A percentile compares a stretch with the other conserved stretches of the same genome.
phyloP scores from a whole-genome alignment of 1,140 invertebrate genomes.

The Augochlora pura region DNA sequence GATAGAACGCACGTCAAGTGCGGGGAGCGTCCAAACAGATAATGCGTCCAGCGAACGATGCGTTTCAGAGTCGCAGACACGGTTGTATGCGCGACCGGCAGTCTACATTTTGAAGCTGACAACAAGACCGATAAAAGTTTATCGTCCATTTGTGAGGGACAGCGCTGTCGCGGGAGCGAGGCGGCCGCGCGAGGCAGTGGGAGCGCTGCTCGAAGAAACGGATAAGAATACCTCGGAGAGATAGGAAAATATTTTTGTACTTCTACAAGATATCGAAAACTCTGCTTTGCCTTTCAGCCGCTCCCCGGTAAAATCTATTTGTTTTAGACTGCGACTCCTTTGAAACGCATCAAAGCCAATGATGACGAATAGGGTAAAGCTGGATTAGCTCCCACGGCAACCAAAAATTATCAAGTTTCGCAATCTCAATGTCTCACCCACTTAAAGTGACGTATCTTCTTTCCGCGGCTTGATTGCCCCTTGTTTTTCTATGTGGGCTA shows the following conservation, averaged over 20 bases:
- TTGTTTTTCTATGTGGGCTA: neutral
- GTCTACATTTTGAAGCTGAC: conserved; percentile 63
- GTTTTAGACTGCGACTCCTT: neutral
- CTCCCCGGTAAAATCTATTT: neutral
- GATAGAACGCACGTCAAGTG: conserved; percentile 15
- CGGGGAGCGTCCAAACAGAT: conserved; percentile 43
- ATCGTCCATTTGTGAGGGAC: conserved; percentile 64
- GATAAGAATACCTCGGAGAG: conserved; percentile 48
- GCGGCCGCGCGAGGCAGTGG: conserved; percentile 1
- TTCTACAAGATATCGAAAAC: conserved; percentile 33
- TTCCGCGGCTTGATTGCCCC: neutral
- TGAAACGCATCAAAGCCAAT: neutral
- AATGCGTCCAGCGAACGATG: conserved; percentile 29
- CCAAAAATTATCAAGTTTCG: neutral
- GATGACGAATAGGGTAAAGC: too few relatives aligned
- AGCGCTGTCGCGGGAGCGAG: conserved; percentile 25
- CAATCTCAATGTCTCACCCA: neutral
- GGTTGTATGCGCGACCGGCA: conserved; percentile 7
- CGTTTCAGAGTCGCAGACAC: neutral
- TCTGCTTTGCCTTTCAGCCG: neutral
- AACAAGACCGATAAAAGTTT: conserved; percentile 69
- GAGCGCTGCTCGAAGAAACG: conserved; percentile 32
- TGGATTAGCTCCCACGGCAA: neutral
- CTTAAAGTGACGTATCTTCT: neutral
- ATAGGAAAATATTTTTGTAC: conserved; percentile 47